Evolutionary conservation across 2,888 invertebrate genomes (phyloP).

Genomic region (Eurois occulta): DNA sequence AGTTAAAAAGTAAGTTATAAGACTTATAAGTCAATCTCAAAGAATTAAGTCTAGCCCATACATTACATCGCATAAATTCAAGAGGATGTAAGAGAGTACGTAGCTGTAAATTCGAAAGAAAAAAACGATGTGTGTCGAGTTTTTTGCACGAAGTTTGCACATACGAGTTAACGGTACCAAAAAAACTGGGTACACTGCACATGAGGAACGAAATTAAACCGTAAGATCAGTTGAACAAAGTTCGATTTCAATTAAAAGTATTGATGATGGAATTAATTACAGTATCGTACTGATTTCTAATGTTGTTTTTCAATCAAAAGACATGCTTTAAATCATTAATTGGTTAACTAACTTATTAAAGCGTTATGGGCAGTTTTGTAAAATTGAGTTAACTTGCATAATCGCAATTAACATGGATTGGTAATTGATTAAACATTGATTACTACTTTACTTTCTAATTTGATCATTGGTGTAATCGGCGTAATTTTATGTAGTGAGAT

Average conservation of each 20-base stretch:
- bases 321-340: conserved; percentile 45
- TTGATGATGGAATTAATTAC: conserved; percentile 42
- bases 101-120: conserved; percentile 78
- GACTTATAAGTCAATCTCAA: conserved; percentile 36
- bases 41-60: conserved; percentile 58
- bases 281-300: conserved; percentile 60
- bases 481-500: conserved; percentile 12
- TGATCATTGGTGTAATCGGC: conserved; percentile 20
- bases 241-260: conserved; percentile 35
- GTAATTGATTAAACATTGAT: conserved; percentile 55
- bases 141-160: conserved; percentile 78
- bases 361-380: conserved; percentile 29
- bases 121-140: conserved; percentile 71
- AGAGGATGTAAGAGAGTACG: conserved; percentile 61
- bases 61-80: conserved; percentile 64
- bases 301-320: conserved; percentile 55
- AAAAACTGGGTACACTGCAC: conserved; percentile 64
- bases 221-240: conserved; percentile 31
- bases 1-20: conserved; percentile 34
- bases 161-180: conserved; percentile 77
- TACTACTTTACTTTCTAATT: conserved; percentile 49
- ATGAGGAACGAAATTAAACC: conserved; percentile 45
- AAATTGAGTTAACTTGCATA: conserved; percentile 44
- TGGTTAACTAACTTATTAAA: conserved; percentile 48
- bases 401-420: conserved; percentile 39